These are phyloP conservation scores for Dendrolimus pini DNA, from an alignment of 2,888 invertebrate genomes.

Conservation along the genomic window DNA sequence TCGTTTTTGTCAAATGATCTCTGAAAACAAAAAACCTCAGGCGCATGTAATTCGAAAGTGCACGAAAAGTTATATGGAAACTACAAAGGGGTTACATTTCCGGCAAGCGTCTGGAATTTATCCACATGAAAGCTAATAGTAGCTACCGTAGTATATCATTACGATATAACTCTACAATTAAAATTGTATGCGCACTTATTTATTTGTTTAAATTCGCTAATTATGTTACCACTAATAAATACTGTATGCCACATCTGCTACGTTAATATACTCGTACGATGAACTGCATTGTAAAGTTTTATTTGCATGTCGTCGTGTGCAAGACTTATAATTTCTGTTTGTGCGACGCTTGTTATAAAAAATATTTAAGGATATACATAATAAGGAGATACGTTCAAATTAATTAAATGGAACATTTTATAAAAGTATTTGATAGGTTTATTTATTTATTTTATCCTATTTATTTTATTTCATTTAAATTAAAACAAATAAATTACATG, in stretches of 20 bases:
- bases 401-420: no score
- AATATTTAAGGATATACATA: no score
- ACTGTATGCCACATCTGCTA: slow-evolving; percentile 67
- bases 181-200: slow-evolving; percentile 62
- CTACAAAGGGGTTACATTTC: slow-evolving; percentile 25
- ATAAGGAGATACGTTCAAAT: no score
- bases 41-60: not conserved
- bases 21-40: not conserved
- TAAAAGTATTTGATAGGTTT: no score
- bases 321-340: slow-evolving; percentile 52
- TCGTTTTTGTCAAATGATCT: no score
- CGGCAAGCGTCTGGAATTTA: slow-evolving; percentile 9
- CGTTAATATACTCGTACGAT: slow-evolving; percentile 33
- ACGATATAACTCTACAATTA: slow-evolving; percentile 48
- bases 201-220: slow-evolving; percentile 73
- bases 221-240: slow-evolving; percentile 66
- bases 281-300: slow-evolving; percentile 53
- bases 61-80: slow-evolving; percentile 1
- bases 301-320: slow-evolving; percentile 39
- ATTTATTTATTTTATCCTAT: no score
- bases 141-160: slow-evolving; percentile 40
- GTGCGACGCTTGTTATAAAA: slow-evolving; percentile 36
- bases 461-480: no score
- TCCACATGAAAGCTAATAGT: slow-evolving; percentile 25
- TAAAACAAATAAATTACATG: no score